Conservation (phyloP, 2,797 vertebrate genomes). For the Siniperca undulata region DNA sequence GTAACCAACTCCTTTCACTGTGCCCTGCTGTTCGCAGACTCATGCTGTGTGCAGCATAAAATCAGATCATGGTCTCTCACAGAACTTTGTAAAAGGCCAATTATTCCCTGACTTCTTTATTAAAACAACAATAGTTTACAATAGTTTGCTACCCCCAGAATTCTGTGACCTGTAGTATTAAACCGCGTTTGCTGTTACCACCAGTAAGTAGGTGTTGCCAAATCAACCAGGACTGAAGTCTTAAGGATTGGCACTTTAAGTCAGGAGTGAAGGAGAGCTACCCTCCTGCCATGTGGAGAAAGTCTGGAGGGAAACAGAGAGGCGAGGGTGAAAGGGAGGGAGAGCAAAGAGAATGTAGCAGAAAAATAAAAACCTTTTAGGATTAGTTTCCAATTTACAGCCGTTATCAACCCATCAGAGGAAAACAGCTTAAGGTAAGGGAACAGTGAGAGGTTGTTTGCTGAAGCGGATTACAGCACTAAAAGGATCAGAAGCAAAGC, state of each 20-base stretch:
- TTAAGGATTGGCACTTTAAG: neutral
- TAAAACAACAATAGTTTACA: too few relatives aligned
- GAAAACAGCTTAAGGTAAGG: constrained; percentile 63
- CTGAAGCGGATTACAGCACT: constrained; percentile 72
- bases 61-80: too few relatives aligned
- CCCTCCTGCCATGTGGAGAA: neutral
- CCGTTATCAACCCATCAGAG: constrained; percentile 73
- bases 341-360: constrained; percentile 29
- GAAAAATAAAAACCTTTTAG: constrained; percentile 68
- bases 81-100: too few relatives aligned
- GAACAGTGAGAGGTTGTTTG: constrained; percentile 73
- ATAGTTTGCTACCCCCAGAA: too few relatives aligned
- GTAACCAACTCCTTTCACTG: too few relatives aligned
- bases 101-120: too few relatives aligned
- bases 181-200: too few relatives aligned
- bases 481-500: constrained; percentile 75
- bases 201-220: too few relatives aligned
- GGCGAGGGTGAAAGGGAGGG: neutral
- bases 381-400: constrained; percentile 79
- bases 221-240: too few relatives aligned
- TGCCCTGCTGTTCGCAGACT: too few relatives aligned
- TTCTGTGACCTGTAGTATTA: too few relatives aligned
- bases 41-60: too few relatives aligned
- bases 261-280: neutral
- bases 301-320: neutral